A percentile compares a stretch with the other conserved stretches of the same genome.
phyloP scores from a whole-genome alignment of 1,140 invertebrate genomes.

The Camponotus pennsylvanicus region DNA sequence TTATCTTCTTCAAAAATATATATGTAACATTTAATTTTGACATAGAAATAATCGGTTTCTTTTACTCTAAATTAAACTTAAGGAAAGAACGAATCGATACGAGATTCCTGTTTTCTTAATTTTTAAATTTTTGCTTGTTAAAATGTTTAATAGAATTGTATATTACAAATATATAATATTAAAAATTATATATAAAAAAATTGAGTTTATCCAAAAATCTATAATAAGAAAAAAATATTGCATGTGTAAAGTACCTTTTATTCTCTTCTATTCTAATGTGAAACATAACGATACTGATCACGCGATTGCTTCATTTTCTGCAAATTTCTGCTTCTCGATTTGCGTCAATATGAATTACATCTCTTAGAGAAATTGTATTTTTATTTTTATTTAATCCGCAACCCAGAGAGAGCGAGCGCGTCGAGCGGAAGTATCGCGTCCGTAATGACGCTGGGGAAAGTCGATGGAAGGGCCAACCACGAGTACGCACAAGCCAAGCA shows the following conservation, averaged over 20 bases:
- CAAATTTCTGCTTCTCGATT: conserved; percentile 49
- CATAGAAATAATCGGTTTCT: neutral
- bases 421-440: conserved; percentile 20
- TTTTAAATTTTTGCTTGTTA: neutral
- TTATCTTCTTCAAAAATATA: neutral
- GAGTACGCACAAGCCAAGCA: neutral
- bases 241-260: neutral
- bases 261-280: too few species aligned
- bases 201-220: neutral
- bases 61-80: neutral
- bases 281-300: conserved; percentile 53
- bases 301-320: conserved; percentile 62
- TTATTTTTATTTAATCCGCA: conserved; percentile 30
- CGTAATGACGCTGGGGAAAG: neutral
- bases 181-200: neutral
- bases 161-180: neutral
- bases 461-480: conserved; percentile 17
- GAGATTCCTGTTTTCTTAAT: neutral
- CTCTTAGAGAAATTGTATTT: conserved; percentile 19
- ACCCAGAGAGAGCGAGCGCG: neutral
- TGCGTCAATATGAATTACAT: conserved; percentile 66
- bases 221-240: conserved; percentile 5
- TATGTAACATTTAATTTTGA: neutral
- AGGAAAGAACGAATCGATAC: neutral
- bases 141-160: neutral